Evolutionary conservation across 2,888 invertebrate species (phyloP).

Genomic region (Lasioglossum marginatum): DNA sequence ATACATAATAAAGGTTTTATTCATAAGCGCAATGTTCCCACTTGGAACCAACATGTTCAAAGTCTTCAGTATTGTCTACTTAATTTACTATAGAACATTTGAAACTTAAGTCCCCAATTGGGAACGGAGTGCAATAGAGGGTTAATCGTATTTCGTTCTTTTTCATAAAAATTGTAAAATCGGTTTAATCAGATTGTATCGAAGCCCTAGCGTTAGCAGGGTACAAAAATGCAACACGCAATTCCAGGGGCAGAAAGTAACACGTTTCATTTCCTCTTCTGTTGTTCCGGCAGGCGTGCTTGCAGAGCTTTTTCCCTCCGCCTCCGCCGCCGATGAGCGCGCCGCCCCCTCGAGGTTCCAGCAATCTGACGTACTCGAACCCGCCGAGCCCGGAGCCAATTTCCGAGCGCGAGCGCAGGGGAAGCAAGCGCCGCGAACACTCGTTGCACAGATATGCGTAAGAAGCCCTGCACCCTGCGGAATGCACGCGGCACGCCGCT

Average conservation of each 20-base stretch:
- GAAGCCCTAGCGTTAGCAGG: not conserved
- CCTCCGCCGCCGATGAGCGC: slow-evolving; percentile 83
- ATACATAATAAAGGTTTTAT: too few relatives aligned
- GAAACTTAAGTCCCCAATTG: too few relatives aligned
- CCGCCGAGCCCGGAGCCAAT: slow-evolving; percentile 83
- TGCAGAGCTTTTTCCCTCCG: slow-evolving; percentile 84
- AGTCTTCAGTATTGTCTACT: too few relatives aligned
- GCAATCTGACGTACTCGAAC: slow-evolving; percentile 83
- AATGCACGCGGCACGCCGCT: slow-evolving; percentile 31
- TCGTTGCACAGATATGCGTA: slow-evolving; percentile 83
- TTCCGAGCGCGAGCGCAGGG: slow-evolving; percentile 81
- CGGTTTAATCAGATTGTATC: not conserved
- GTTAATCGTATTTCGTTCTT: not conserved
- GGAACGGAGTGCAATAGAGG: too few relatives aligned
- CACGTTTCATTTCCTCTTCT: slow-evolving; percentile 4
- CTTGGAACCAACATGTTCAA: too few relatives aligned
- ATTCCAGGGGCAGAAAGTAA: not conserved
- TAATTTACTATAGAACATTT: too few relatives aligned
- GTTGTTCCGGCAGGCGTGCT: slow-evolving; percentile 79
- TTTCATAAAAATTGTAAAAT: not conserved
- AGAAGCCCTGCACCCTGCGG: slow-evolving; percentile 58
- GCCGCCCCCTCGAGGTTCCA: slow-evolving; percentile 81
- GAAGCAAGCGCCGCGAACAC: slow-evolving; percentile 83
- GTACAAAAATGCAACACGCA: not conserved
- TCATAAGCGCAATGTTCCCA: too few relatives aligned